Percentiles rank a stretch among this genome's conserved stretches.
Conservation (phyloP, 2,888 invertebrate genomes). For the Biston betularia region DNA sequence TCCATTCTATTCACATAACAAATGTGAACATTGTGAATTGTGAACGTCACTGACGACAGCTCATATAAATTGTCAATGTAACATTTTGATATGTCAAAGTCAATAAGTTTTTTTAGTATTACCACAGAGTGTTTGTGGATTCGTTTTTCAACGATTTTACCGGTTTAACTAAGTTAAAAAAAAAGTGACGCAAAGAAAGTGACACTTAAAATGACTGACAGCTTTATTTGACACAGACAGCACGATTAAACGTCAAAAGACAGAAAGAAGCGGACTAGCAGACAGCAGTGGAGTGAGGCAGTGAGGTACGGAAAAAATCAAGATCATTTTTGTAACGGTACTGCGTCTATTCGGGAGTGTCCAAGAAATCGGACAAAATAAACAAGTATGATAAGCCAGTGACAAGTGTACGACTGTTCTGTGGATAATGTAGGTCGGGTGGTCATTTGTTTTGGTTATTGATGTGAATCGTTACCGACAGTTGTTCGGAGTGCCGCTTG, state of each 20-base stretch:
- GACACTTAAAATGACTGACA: not conserved
- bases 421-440: slow-evolving; percentile 83
- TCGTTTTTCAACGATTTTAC: slow-evolving; percentile 11
- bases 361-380: slow-evolving; percentile 69
- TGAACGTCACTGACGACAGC: no score
- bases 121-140: not conserved
- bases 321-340: slow-evolving; percentile 83
- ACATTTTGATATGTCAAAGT: not conserved
- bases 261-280: slow-evolving; percentile 27
- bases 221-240: not conserved
- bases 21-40: no score
- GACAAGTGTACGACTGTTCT: slow-evolving; percentile 75
- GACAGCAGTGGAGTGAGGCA: no score
- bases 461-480: slow-evolving; percentile 60
- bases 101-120: not conserved
- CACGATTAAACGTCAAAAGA: not conserved
- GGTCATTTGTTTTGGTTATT: slow-evolving; percentile 77
- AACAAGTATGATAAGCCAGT: slow-evolving; percentile 81
- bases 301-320: slow-evolving; percentile 46
- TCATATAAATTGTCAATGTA: not conserved
- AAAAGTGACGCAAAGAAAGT: not conserved
- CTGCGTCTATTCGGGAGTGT: slow-evolving; percentile 81
- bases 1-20: no score
- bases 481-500: slow-evolving; percentile 36
- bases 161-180: slow-evolving; percentile 3